These are phyloP conservation scores for Aphodius sticticus DNA, from an alignment of 2,888 invertebrate species.

Conservation along the genomic window DNA sequence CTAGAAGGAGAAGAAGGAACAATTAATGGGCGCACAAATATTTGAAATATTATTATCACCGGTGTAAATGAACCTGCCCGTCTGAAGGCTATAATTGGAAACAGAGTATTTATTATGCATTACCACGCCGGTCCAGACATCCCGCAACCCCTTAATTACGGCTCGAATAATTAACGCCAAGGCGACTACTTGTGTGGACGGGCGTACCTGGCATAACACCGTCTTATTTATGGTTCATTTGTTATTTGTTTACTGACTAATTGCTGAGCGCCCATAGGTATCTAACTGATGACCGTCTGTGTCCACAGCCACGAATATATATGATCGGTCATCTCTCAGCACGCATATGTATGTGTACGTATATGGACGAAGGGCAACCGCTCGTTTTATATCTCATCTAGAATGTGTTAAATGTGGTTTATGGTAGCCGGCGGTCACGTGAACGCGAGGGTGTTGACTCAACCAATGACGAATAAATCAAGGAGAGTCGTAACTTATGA, in stretches of 20 bases:
- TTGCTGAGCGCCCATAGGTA: constrained; percentile 50
- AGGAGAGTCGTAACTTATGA: not conserved
- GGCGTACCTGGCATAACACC: constrained; percentile 47
- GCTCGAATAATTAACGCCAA: constrained; percentile 48
- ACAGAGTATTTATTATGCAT: constrained; percentile 58
- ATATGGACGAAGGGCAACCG: not conserved
- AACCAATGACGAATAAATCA: constrained; percentile 18
- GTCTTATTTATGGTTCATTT: constrained; percentile 58
- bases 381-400: constrained; percentile 30
- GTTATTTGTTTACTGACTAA: constrained; percentile 59
- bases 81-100: constrained; percentile 58
- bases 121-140: constrained; percentile 52
- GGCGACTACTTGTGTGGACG: constrained; percentile 46
- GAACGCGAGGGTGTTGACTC: constrained; percentile 40
- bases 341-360: constrained; percentile 17
- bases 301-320: constrained; percentile 40
- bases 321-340: constrained; percentile 22
- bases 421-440: constrained; percentile 43
- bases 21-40: constrained; percentile 57
- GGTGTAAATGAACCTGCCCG: constrained; percentile 55
- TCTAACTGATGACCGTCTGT: constrained; percentile 39
- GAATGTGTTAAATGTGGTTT: constrained; percentile 48
- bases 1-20: constrained; percentile 40
- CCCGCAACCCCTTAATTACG: constrained; percentile 47
- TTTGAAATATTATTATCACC: constrained; percentile 59